These are phyloP conservation scores for Stigmatopora argus DNA, from an alignment of 2,113 vertebrate genomes.

Conservation along the genomic window DNA sequence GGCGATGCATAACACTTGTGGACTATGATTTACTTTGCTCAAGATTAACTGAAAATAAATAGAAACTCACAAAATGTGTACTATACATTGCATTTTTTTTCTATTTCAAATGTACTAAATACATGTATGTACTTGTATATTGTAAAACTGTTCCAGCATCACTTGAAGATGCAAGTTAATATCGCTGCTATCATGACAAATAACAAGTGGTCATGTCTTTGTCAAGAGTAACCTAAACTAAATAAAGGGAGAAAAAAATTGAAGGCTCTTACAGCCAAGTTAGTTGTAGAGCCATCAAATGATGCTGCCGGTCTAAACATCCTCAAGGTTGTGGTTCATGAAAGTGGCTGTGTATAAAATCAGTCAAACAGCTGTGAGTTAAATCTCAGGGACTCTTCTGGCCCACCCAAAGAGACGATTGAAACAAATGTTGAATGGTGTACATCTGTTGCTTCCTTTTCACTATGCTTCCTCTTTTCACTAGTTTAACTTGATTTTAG, in stretches of 20 bases:
- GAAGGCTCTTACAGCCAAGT: constrained; percentile 10
- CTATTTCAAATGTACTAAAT: not conserved
- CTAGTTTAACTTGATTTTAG: not conserved
- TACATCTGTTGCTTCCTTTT: constrained; percentile 28
- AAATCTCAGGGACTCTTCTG: constrained; percentile 32
- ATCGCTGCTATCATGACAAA: not conserved
- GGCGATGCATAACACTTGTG: no score
- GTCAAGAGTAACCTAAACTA: constrained; percentile 8
- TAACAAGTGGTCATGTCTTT: constrained; percentile 12
- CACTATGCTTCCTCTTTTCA: not conserved
- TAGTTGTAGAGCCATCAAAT: constrained; percentile 46
- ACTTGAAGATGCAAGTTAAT: not conserved
- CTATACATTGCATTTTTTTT: not conserved
- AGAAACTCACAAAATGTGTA: not conserved
- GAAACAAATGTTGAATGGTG: constrained; percentile 21
- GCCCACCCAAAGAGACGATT: constrained; percentile 61
- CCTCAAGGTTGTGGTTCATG: constrained; percentile 31
- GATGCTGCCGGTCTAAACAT: constrained; percentile 60
- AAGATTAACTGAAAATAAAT: no score
- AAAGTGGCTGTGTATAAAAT: constrained; percentile 53
- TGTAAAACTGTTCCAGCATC: not conserved
- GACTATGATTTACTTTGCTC: no score
- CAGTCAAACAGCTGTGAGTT: constrained; percentile 56
- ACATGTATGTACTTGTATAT: not conserved
- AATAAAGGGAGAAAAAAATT: constrained; percentile 3